Conservation (phyloP, 37 sponge, comb jelly and placozoan species). For the Corticium candelabrum region DNA sequence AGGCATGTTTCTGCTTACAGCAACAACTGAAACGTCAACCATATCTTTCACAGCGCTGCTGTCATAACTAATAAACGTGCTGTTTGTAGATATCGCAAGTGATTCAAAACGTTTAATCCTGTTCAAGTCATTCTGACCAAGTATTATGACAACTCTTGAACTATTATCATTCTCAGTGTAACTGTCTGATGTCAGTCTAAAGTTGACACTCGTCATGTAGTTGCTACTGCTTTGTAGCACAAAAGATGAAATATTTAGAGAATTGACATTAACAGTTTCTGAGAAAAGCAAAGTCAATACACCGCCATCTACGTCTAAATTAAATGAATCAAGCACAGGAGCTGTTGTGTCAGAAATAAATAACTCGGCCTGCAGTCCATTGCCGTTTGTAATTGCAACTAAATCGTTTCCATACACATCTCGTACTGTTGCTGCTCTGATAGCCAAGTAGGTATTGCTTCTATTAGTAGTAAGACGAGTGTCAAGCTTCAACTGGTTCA, state of each 20-base stretch:
- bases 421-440: slow-evolving; percentile 34
- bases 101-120: slow-evolving; percentile 52
- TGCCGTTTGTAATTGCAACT: slow-evolving; percentile 46
- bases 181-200: background rate
- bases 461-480: slow-evolving; percentile 50
- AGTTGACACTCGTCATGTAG: slow-evolving; percentile 15
- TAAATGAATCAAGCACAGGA: slow-evolving; percentile 44
- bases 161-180: background rate
- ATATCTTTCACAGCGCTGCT: slow-evolving; percentile 53
- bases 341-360: slow-evolving; percentile 52
- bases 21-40: slow-evolving; percentile 36
- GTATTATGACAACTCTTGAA: background rate
- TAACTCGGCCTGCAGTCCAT: slow-evolving; percentile 25
- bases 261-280: slow-evolving; percentile 61
- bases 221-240: slow-evolving; percentile 31
- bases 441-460: slow-evolving; percentile 60
- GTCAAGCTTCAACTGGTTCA: slow-evolving; percentile 48
- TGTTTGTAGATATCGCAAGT: slow-evolving; percentile 35
- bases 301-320: slow-evolving; percentile 55
- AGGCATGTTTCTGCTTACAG: slow-evolving; percentile 6
- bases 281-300: slow-evolving; percentile 47
- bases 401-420: slow-evolving; percentile 61
- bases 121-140: slow-evolving; percentile 45
- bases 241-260: slow-evolving; percentile 52
- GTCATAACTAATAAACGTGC: slow-evolving; percentile 41